Conservation (phyloP, 2,113 vertebrate species). For the Siniperca knerii region DNA sequence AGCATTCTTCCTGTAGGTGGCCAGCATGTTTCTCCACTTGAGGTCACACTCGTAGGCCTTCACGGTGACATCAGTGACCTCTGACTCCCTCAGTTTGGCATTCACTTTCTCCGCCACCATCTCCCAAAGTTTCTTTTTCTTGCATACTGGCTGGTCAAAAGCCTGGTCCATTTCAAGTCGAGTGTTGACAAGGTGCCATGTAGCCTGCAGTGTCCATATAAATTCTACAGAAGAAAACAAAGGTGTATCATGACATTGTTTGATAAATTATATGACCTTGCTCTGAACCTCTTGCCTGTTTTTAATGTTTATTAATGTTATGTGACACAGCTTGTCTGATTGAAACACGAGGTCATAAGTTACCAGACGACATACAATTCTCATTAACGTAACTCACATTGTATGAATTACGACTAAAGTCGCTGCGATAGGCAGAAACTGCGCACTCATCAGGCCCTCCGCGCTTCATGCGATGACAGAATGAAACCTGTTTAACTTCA, state of each 20-base stretch:
- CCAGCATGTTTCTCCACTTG: conserved; percentile 87
- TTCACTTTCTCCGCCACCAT: conserved; percentile 81
- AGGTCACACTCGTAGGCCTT: conserved; percentile 86
- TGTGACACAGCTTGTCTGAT: background rate
- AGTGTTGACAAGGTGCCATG: conserved; percentile 83
- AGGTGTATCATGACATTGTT: background rate
- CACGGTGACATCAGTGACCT: conserved; percentile 57
- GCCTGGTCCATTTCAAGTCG: conserved; percentile 84
- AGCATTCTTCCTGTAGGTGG: conserved; percentile 84
- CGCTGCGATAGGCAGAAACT: background rate
- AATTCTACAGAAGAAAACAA: conserved; percentile 76
- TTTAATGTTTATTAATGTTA: background rate
- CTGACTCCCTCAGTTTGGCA: conserved; percentile 69
- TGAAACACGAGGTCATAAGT: background rate
- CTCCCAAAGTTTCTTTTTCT: conserved; percentile 87
- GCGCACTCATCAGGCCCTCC: conserved; percentile 63
- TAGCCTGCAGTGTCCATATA: conserved; percentile 85
- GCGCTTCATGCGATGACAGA: conserved; percentile 53
- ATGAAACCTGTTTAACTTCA: conserved; percentile 26
- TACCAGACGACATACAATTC: background rate
- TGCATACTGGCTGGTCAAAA: conserved; percentile 85
- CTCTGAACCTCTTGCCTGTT: background rate
- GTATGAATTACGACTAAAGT: background rate
- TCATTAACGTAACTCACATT: background rate
- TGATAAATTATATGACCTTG: background rate